Evolutionary conservation across 2,113 vertebrate species (phyloP).

Genomic region (Hippocampus guttulatus): DNA sequence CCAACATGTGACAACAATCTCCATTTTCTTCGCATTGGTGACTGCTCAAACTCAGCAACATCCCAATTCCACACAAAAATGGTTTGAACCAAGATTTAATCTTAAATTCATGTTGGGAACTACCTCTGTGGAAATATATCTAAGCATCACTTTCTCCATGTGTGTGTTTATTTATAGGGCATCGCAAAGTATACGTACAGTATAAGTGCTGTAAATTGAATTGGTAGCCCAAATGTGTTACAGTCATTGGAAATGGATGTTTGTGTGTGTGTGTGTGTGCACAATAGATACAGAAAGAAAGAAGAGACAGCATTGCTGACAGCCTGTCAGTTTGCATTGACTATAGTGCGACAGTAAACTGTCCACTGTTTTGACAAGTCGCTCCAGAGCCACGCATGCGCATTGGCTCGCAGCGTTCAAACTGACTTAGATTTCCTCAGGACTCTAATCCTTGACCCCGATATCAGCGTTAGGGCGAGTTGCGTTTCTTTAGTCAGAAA

Average conservation of each 20-base stretch:
- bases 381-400: conserved; percentile 17
- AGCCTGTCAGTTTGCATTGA: conserved; percentile 55
- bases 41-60: too few species aligned
- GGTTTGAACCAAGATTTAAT: too few species aligned
- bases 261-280: background rate
- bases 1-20: too few species aligned
- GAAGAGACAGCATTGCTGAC: conserved; percentile 50
- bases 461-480: background rate
- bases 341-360: conserved; percentile 45
- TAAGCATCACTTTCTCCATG: too few species aligned
- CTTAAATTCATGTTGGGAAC: too few species aligned
- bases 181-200: background rate
- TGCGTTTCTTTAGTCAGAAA: background rate
- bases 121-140: too few species aligned
- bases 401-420: conserved; percentile 13
- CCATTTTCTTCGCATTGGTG: too few species aligned
- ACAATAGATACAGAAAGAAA: background rate
- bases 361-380: conserved; percentile 50
- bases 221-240: background rate
- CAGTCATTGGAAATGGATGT: background rate
- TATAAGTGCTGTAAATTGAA: background rate
- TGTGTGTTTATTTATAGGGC: background rate
- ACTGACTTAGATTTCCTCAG: background rate
- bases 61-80: too few species aligned
- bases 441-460: background rate